These are phyloP conservation scores for Hylaeus anthracinus DNA, from an alignment of 1,140 invertebrate species.

Conservation along the genomic window DNA sequence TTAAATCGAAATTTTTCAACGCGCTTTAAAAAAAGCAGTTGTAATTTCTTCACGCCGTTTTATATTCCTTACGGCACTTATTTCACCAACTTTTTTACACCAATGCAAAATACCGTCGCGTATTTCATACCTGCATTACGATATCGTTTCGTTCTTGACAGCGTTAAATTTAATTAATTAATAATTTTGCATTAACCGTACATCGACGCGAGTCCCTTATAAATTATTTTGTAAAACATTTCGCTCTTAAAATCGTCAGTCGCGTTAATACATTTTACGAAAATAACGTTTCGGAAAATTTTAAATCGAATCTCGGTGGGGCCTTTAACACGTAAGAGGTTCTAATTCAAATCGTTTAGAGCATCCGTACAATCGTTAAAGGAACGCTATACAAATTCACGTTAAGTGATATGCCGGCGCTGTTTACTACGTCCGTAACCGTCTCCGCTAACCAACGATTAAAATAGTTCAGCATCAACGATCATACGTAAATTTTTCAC, in stretches of 20 bases:
- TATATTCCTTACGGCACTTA: background rate
- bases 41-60: too few relatives aligned
- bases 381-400: constrained; percentile 3
- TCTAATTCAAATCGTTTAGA: background rate
- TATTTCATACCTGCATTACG: background rate
- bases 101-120: background rate
- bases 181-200: too few relatives aligned
- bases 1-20: background rate
- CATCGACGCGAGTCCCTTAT: background rate
- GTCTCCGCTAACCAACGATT: background rate
- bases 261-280: background rate
- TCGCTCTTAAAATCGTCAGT: background rate
- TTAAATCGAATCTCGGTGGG: background rate
- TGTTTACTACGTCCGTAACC: background rate
- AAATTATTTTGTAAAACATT: constrained; percentile 18
- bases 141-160: background rate
- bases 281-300: background rate
- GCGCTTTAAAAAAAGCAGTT: too few relatives aligned
- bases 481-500: background rate
- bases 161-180: too few relatives aligned
- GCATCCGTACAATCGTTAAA: background rate
- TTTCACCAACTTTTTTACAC: background rate
- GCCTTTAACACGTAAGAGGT: background rate
- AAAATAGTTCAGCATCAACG: background rate
- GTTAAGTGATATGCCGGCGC: background rate